Base-by-base conservation (phyloP, 2,113 vertebrate species). In the Nycticryphes semicollaris region DNA sequence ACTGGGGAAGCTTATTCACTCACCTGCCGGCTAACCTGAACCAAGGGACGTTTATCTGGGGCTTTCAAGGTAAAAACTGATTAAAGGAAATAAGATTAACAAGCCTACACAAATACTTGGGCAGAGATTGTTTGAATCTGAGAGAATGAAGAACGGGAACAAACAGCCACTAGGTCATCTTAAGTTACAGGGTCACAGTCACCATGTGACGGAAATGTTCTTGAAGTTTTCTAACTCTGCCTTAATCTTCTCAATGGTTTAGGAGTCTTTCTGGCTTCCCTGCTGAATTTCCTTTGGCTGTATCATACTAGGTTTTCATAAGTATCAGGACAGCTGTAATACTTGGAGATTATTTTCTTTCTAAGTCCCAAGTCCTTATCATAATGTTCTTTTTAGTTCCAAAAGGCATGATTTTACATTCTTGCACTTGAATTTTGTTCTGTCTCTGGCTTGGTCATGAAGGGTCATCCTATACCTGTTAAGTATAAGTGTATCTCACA, bases 31-130 rank as follows among this genome's bases (percentile, higher is more conserved):
- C 98, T 82, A 96, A 97, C 68, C 97, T 98, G 92, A 98, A 98
- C 88, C 98, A 98, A 96, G 98, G 98, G 87, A 98, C 98, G 2
- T 98, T 98, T 97, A 97, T 98, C 96, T 98, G 98, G 98, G 98
- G 98, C 87, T 98, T 98, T 97, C 98, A 98, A 98, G 98, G 98
- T 98, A 98, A 97, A 84, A 87, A 66, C 45, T 50, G 16, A 50
- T 68, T 84, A 68, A 94, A 96, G 41, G 47, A 89, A 91, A 30
- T 50, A 6, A 79, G 21, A 45, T 64, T 48, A 92, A 66, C 10
- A 79, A 79, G 18, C 51, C 37, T 59, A 13, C 18, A 20, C 10
- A 53, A 41, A 13, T 63, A 33, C 14, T 67, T 41, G 16, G 63
- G 28, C 9, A 60, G 59, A 66, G 7, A 37, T 54, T 66, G 10